These are phyloP conservation scores for Scolopax rusticola DNA, from an alignment of 2,797 vertebrate genomes.

Conservation along the genomic window DNA sequence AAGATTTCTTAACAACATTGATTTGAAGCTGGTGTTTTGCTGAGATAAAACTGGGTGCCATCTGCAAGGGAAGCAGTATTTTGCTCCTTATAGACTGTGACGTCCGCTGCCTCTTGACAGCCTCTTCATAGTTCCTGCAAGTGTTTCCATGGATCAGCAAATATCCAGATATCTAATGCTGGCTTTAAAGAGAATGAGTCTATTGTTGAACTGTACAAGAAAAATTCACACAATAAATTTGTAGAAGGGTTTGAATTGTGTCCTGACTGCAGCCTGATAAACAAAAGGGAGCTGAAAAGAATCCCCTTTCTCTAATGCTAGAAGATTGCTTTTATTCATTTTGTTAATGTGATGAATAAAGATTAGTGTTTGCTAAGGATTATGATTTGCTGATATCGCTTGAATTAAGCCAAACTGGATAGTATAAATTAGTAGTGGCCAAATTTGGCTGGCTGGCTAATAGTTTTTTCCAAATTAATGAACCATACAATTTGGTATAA, in stretches of 20 bases:
- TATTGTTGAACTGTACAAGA: background rate
- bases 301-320: background rate
- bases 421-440: background rate
- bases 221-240: background rate
- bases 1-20: constrained; percentile 37
- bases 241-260: background rate
- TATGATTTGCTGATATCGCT: background rate
- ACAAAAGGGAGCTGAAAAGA: background rate
- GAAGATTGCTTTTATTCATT: constrained; percentile 20
- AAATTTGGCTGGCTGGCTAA: background rate
- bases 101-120: constrained; percentile 32
- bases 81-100: constrained; percentile 25
- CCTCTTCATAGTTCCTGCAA: constrained; percentile 41
- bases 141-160: constrained; percentile 54
- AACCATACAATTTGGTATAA: background rate
- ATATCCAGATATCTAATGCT: constrained; percentile 14
- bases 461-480: constrained; percentile 7
- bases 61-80: constrained; percentile 69
- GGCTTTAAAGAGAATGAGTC: background rate
- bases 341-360: constrained; percentile 34
- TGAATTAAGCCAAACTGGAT: constrained; percentile 9
- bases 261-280: background rate
- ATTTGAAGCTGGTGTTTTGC: constrained; percentile 65
- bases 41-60: constrained; percentile 73
- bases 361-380: constrained; percentile 38